Conservation (phyloP, 1,140 invertebrate genomes). For the Drosophila melanica region DNA sequence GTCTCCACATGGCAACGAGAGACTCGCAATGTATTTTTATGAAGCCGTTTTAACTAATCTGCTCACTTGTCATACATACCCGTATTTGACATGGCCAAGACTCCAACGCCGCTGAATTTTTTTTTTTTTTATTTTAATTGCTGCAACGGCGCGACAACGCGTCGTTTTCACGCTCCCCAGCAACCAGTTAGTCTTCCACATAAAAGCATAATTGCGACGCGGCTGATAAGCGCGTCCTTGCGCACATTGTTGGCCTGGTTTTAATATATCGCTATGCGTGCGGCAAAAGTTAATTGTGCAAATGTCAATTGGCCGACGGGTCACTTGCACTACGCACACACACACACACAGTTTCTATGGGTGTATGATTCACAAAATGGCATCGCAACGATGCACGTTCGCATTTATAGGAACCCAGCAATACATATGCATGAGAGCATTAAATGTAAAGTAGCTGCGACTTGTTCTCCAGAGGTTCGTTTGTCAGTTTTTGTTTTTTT, state of each 20-base stretch:
- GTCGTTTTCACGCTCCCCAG: slow-evolving; percentile 10
- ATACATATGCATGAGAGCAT: slow-evolving; percentile 24
- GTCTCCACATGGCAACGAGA: neutral
- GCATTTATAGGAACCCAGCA: slow-evolving; percentile 8
- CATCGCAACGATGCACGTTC: neutral
- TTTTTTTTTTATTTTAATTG: neutral
- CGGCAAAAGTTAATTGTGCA: slow-evolving; percentile 28
- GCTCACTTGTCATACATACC: slow-evolving; percentile 30
- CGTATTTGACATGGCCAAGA: slow-evolving; percentile 58
- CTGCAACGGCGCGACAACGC: slow-evolving; percentile 24
- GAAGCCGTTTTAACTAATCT: slow-evolving; percentile 22
- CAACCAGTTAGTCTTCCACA: neutral
- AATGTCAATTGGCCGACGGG: slow-evolving; percentile 53
- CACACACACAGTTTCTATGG: neutral
- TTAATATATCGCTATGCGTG: slow-evolving; percentile 24
- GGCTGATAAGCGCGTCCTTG: slow-evolving; percentile 33
- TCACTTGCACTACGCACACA: slow-evolving; percentile 1
- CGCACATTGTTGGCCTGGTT: slow-evolving; percentile 16
- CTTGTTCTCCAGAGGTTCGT: slow-evolving; percentile 45
- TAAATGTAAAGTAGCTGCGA: slow-evolving; percentile 52
- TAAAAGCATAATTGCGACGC: slow-evolving; percentile 21
- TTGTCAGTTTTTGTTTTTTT: neutral
- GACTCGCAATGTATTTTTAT: neutral
- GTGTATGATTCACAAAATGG: neutral
- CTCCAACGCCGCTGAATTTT: slow-evolving; percentile 44